phyloP scores from a whole-genome alignment of 1,140 invertebrate genomes.

The Phymastichus coffea region DNA sequence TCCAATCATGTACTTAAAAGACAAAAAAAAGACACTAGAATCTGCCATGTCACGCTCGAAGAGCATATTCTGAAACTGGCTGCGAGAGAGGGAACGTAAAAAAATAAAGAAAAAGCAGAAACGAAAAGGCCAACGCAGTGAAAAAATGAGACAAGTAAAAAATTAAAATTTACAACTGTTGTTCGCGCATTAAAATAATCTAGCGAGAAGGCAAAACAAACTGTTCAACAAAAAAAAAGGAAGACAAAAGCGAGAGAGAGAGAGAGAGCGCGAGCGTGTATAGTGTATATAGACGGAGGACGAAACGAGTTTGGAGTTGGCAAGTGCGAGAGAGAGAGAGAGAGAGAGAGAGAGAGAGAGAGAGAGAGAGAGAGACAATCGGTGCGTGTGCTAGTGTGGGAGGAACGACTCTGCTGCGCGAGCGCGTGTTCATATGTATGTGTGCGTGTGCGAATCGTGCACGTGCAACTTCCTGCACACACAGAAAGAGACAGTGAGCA shows the following conservation, averaged over 20 bases:
- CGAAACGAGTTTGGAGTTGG: conserved; percentile 18
- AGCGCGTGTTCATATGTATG: neutral
- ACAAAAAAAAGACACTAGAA: too few species aligned
- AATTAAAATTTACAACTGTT: conserved; percentile 6
- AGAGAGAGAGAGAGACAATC: conserved; percentile 26
- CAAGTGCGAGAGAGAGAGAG: neutral
- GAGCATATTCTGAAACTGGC: too few species aligned
- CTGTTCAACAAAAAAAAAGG: conserved; percentile 7
- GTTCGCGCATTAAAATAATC: conserved; percentile 20
- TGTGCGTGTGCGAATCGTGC: conserved; percentile 5
- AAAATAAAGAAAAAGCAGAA: neutral
- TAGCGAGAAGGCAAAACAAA: conserved; percentile 12
- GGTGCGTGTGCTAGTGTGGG: conserved; percentile 23
- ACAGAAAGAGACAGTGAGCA: neutral
- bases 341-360: neutral
- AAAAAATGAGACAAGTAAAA: neutral
- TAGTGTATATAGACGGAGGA: conserved; percentile 11
- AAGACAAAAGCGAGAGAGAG: conserved; percentile 15
- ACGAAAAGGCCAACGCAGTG: too few species aligned
- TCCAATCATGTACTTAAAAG: too few species aligned
- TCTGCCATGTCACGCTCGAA: too few species aligned
- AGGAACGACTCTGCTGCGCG: conserved; percentile 26
- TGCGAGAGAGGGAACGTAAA: too few species aligned
- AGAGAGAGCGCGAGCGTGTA: conserved; percentile 18
- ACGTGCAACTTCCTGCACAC: conserved; percentile 26